A percentile compares a stretch with the other conserved stretches of the same genome.
phyloP scores from a whole-genome alignment of 2,888 invertebrate genomes.

The Acleris holmiana region DNA sequence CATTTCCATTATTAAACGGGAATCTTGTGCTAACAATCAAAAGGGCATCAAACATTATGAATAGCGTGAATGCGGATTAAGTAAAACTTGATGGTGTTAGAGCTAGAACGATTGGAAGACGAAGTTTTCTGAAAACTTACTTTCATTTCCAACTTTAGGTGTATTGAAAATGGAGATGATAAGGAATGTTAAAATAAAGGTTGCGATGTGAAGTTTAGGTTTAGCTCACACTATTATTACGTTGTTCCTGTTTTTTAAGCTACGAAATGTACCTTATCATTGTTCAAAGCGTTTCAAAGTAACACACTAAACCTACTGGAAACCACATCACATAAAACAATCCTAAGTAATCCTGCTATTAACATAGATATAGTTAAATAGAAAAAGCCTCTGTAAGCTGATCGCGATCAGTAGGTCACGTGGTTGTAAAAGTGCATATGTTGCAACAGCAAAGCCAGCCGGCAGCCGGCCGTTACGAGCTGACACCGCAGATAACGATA shows the following conservation, averaged over 20 bases:
- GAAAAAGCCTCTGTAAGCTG: slow-evolving; percentile 8
- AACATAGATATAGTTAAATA: slow-evolving; percentile 2
- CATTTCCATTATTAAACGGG: slow-evolving; percentile 20
- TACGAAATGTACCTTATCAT: too few relatives aligned
- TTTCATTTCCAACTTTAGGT: too few relatives aligned
- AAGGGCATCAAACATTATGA: slow-evolving; percentile 6
- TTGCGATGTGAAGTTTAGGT: too few relatives aligned
- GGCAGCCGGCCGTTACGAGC: slow-evolving; percentile 11
- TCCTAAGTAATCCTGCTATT: neutral
- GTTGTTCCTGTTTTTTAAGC: too few relatives aligned
- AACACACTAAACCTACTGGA: too few relatives aligned
- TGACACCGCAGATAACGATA: slow-evolving; percentile 20
- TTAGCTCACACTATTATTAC: too few relatives aligned
- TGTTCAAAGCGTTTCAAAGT: too few relatives aligned
- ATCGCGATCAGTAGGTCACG: slow-evolving; percentile 23
- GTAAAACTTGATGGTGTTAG: neutral
- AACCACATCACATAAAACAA: neutral
- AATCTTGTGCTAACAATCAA: slow-evolving; percentile 6
- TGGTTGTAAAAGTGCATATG: slow-evolving; percentile 20
- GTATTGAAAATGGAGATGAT: too few relatives aligned
- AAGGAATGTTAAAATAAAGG: too few relatives aligned
- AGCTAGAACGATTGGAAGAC: neutral
- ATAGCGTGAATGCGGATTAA: slow-evolving; percentile 13
- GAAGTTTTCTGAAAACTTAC: too few relatives aligned
- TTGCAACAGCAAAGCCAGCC: slow-evolving; percentile 17